Conservation (phyloP, 2,888 invertebrate genomes). For the Sisyra nigra region DNA sequence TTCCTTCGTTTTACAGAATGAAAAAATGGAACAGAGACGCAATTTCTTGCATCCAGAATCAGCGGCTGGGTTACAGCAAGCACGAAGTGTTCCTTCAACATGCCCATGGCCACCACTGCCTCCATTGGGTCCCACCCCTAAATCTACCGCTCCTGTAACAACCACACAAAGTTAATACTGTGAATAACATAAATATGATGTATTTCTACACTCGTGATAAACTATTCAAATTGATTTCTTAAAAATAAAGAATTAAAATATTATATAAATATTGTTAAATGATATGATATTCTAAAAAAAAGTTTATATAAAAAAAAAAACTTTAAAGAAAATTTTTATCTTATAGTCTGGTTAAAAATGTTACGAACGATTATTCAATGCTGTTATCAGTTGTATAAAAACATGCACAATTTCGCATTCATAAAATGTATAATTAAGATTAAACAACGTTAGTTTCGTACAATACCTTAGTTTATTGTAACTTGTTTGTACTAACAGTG, state of each 20-base stretch:
- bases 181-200: not conserved
- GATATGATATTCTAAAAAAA: too few species aligned
- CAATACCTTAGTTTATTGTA: too few species aligned
- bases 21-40: slow-evolving; percentile 63
- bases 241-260: not conserved
- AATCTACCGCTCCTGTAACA: slow-evolving; percentile 14
- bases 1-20: slow-evolving; percentile 39
- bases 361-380: too few species aligned
- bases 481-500: too few species aligned
- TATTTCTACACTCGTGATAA: not conserved
- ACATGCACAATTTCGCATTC: too few species aligned
- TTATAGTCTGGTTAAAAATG: not conserved
- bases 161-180: slow-evolving; percentile 23
- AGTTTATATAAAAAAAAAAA: not conserved
- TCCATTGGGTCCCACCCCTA: slow-evolving; percentile 26
- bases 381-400: too few species aligned
- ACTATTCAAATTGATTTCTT: not conserved
- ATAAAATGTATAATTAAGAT: too few species aligned
- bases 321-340: not conserved
- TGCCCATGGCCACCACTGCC: slow-evolving; percentile 70
- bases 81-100: slow-evolving; percentile 35
- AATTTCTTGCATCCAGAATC: slow-evolving; percentile 82
- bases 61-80: slow-evolving; percentile 41
- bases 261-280: too few species aligned
- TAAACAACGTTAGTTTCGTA: too few species aligned